Evolutionary conservation across 2,888 invertebrate genomes (phyloP).

Genomic region (Troides oblongomaculatus): DNA sequence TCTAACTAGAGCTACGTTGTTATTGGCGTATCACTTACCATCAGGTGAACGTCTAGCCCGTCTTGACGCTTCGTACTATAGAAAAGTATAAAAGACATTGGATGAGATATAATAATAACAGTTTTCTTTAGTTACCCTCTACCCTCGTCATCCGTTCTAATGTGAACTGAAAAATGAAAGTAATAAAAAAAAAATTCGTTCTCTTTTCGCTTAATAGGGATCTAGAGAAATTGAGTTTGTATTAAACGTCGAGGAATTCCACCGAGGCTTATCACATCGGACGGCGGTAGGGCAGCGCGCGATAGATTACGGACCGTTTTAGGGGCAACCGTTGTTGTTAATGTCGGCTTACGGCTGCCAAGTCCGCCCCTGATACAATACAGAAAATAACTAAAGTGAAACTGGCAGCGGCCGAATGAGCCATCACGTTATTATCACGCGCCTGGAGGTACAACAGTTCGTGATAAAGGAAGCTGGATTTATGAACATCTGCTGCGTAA

Average conservation of each 20-base stretch:
- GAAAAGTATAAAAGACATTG: no score
- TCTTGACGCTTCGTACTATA: no score
- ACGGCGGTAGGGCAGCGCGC: conserved; percentile 9
- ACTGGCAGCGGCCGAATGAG: conserved; percentile 47
- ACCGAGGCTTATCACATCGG: conserved; percentile 21
- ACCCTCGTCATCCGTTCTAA: no score
- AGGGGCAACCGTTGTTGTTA: conserved; percentile 25
- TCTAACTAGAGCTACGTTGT: no score
- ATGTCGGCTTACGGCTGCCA: conserved; percentile 31
- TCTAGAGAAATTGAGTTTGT: no score
- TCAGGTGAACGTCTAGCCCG: no score
- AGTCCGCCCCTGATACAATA: conserved; percentile 30
- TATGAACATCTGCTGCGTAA: conserved; percentile 45
- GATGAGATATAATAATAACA: no score
- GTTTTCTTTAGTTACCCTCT: no score
- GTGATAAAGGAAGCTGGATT: conserved; percentile 61
- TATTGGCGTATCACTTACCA: no score
- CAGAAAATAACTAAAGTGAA: conserved; percentile 25
- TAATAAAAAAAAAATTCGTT: no score
- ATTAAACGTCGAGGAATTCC: not conserved
- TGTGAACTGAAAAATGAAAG: no score
- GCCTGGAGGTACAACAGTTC: conserved; percentile 49
- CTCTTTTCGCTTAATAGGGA: no score
- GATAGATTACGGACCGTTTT: conserved; percentile 29
- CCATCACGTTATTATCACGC: conserved; percentile 58